phyloP scores from a whole-genome alignment of 2,113 vertebrate genomes.

The Misgurnus anguillicaudatus region DNA sequence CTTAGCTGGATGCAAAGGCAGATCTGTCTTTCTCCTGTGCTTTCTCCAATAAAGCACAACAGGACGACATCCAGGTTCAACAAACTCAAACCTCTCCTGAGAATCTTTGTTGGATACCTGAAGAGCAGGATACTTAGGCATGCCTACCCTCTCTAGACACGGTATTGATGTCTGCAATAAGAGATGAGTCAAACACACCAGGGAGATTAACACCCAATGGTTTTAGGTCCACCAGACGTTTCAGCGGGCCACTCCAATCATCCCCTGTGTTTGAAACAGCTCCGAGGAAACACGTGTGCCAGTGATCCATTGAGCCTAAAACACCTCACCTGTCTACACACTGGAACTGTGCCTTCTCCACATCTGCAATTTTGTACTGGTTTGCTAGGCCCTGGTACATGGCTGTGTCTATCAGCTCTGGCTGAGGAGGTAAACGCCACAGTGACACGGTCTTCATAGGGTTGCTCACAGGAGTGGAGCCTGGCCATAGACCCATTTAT shows the following conservation, averaged over 20 bases:
- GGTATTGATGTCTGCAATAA: no score
- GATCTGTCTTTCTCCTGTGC: constrained; percentile 27
- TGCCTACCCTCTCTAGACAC: no score
- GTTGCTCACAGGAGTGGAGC: constrained; percentile 8
- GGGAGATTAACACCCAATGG: constrained; percentile 21
- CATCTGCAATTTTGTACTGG: no score
- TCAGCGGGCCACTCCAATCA: constrained; percentile 39
- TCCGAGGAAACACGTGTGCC: no score
- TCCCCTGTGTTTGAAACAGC: no score
- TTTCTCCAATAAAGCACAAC: constrained; percentile 40
- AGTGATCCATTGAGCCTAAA: no score
- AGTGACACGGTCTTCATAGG: constrained; percentile 39
- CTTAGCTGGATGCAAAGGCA: background rate
- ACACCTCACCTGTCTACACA: no score
- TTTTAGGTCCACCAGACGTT: constrained; percentile 47
- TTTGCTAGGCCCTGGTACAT: no score
- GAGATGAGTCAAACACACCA: no score
- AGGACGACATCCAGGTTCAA: constrained; percentile 42
- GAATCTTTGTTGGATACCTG: no score
- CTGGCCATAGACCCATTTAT: constrained; percentile 3
- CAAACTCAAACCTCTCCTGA: constrained; percentile 22
- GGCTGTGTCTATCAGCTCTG: constrained; percentile 35
- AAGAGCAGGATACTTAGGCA: no score
- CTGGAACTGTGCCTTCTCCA: no score
- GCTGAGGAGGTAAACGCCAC: constrained; percentile 49